A percentile compares a stretch with the other conserved stretches of the same genome.
Conservation (phyloP, 2,888 invertebrate species). For the Euproctis similis region DNA sequence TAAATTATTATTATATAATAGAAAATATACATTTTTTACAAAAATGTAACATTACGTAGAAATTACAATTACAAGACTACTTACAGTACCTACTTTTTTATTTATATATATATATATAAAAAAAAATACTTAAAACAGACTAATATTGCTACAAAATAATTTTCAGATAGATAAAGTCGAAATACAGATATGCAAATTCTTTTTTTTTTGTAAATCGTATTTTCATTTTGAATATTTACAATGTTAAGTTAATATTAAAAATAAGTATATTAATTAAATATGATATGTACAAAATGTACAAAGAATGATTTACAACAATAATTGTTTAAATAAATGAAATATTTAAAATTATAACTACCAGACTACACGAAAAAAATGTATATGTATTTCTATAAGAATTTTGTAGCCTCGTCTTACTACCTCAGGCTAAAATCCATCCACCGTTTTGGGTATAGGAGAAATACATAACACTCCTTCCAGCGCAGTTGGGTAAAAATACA, state of each 20-base stretch:
- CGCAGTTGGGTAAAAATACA: constrained; percentile 30
- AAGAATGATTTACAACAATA: constrained; percentile 28
- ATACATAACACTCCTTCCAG: too few relatives aligned
- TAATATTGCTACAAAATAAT: constrained; percentile 53
- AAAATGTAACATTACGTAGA: constrained; percentile 57
- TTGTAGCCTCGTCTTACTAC: too few relatives aligned
- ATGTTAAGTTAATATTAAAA: constrained; percentile 21
- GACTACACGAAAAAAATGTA: too few relatives aligned
- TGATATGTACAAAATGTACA: constrained; percentile 64
- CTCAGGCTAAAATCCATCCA: too few relatives aligned
- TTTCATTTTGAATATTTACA: constrained; percentile 65
- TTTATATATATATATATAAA: too few relatives aligned
- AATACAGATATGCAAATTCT: constrained; percentile 60
- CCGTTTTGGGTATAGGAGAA: too few relatives aligned
- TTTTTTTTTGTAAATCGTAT: constrained; percentile 29
- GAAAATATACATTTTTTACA: constrained; percentile 73
- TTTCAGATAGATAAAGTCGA: constrained; percentile 39
- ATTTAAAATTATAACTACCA: too few relatives aligned
- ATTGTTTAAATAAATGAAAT: constrained; percentile 17
- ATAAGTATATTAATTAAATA: constrained; percentile 38
- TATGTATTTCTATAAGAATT: too few relatives aligned
- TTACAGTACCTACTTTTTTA: too few relatives aligned
- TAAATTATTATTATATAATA: constrained; percentile 58
- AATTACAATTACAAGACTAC: constrained; percentile 46
- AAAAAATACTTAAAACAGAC: constrained; percentile 58